These are phyloP conservation scores for Carposina sasakii DNA, from an alignment of 1,140 invertebrate species.

Conservation along the genomic window DNA sequence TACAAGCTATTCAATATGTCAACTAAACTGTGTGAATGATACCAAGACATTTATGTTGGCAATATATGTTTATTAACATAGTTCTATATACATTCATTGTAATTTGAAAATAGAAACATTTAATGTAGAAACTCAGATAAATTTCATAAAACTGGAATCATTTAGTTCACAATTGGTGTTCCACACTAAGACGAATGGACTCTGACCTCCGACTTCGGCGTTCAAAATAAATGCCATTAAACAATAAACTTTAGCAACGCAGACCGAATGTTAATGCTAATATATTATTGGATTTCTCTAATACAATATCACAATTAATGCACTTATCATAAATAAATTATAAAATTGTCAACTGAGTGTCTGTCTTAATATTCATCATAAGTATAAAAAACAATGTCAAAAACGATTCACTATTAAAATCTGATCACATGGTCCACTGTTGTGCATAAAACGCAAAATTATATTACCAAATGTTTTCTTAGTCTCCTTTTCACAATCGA, in stretches of 20 bases:
- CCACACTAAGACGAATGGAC: constrained; percentile 35
- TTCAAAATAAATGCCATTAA: constrained; percentile 39
- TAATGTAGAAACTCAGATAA: constrained; percentile 60
- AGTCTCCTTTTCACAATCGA: constrained; percentile 46
- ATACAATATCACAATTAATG: constrained; percentile 65
- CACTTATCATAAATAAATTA: constrained; percentile 71
- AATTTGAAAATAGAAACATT: constrained; percentile 70
- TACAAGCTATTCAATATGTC: no score
- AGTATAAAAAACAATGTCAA: constrained; percentile 66
- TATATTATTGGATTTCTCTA: constrained; percentile 44
- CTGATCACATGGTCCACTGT: constrained; percentile 65
- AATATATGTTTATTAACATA: constrained; percentile 70
- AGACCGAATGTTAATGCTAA: constrained; percentile 41
- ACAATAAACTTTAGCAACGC: constrained; percentile 35
- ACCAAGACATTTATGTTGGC: constrained; percentile 35
- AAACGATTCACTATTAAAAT: constrained; percentile 58
- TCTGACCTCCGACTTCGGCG: constrained; percentile 24
- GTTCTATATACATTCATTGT: constrained; percentile 67
- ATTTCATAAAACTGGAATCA: constrained; percentile 58
- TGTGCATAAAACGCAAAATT: constrained; percentile 59
- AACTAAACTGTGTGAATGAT: neutral
- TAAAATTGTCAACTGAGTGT: constrained; percentile 65
- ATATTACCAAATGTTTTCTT: constrained; percentile 46
- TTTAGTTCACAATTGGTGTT: constrained; percentile 58
- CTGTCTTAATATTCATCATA: constrained; percentile 47